Evolutionary conservation across 2,888 invertebrate genomes (phyloP).

Genomic region (Idaea straminata): DNA sequence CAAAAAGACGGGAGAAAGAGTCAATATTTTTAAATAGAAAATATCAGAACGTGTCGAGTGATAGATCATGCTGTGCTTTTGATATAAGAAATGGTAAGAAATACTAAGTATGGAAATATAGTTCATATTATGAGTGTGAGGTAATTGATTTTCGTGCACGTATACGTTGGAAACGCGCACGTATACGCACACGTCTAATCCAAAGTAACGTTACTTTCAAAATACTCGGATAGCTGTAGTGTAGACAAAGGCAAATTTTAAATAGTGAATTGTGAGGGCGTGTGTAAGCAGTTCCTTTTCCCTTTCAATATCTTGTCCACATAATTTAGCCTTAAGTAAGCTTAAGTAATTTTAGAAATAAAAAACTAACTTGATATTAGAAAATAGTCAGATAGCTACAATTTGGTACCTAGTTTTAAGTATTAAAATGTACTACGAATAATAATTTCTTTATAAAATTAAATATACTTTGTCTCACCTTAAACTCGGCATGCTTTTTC

Average conservation of each 20-base stretch:
- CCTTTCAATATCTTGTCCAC: neutral
- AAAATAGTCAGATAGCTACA: constrained; percentile 1
- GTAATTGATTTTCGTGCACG: neutral
- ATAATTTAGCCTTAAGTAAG: neutral
- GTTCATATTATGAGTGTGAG: constrained; percentile 8
- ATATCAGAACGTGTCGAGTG: constrained; percentile 53
- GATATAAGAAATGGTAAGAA: constrained; percentile 13
- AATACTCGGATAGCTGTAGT: neutral
- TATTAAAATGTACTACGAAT: constrained; percentile 7
- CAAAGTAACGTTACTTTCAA: neutral
- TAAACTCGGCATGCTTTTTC: constrained; percentile 97
- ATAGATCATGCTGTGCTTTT: constrained; percentile 69
- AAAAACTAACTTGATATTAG: neutral
- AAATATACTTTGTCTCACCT: constrained; percentile 82
- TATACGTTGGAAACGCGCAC: constrained; percentile 4
- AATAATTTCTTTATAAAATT: constrained; percentile 15
- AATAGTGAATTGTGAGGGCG: constrained; percentile 14
- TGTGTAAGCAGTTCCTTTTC: constrained; percentile 12
- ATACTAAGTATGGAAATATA: constrained; percentile 28
- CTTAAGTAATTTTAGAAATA: neutral
- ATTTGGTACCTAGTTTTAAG: constrained; percentile 10
- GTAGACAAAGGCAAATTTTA: constrained; percentile 5
- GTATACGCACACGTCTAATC: neutral
- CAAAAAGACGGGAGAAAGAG: constrained; percentile 73
- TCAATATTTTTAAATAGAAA: constrained; percentile 64